Evolutionary conservation across 2,113 vertebrate species (phyloP), one percentile per base, ranked within the genome.

Genomic region (Uria lomvia): DNA sequence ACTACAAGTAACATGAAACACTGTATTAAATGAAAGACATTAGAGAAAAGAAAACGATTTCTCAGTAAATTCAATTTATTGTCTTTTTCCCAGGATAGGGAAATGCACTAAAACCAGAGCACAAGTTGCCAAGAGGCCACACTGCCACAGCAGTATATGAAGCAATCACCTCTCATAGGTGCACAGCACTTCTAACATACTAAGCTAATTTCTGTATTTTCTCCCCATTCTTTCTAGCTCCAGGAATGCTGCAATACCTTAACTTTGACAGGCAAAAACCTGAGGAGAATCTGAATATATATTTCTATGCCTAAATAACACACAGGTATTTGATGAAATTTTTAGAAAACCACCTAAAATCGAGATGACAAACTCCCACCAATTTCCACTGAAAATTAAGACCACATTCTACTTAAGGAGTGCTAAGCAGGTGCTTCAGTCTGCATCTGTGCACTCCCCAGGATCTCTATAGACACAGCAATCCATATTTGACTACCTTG

Each of bases 91-190:
- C 8, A 1, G 6, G 22, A 24, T 4, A 66, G 32, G 15, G 38
- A 89, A 83, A 45, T 7, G 7, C 15, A 30, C 26, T 32, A 52
- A 5, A 63, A 32, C 5, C 14, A 34, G 8, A 82, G 32, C 10
- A 86, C 27, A 80, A 60, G 17, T 7, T 85, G 65, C 27, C 10
- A 32, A 55, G 29, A 14, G 22, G 38, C 6, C 49, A 30, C 21
- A 15, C 7, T 67, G 56, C 16, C 43, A 8, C 36, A n/a, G 50
- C 1, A 4, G 23, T 52, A 75, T 0, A 0, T 15, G 19, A 71
- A 66, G 29, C 14, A 56, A 50, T 27, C 22, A 16, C 8, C 2
- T 62, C 58, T 67, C 20, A 5, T 2, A 34, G 26, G 24, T 13
- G 22, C 13, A 24, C 34, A 47, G 32, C 18, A 20, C 50, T 24